Conservation (phyloP, 2,113 vertebrate genomes). For the Microtus pennsylvanicus region DNA sequence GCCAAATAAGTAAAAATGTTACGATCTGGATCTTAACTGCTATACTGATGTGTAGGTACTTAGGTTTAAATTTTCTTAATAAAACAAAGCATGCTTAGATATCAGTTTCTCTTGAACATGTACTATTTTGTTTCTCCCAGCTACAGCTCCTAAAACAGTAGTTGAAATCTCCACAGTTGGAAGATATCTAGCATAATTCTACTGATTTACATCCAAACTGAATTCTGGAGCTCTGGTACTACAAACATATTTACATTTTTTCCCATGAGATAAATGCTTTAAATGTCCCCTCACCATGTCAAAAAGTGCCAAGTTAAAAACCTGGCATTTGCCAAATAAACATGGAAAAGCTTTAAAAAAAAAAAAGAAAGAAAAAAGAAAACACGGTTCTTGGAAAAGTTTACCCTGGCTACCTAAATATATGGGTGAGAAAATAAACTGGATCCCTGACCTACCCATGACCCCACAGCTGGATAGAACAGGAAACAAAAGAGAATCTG, state of each 20-base stretch:
- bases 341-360: neutral
- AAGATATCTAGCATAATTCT: neutral
- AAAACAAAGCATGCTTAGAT: slow-evolving; percentile 23
- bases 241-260: slow-evolving; percentile 12
- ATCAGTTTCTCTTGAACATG: slow-evolving; percentile 44
- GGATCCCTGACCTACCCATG: neutral
- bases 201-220: slow-evolving; percentile 9
- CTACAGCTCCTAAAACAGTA: slow-evolving; percentile 9
- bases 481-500: neutral
- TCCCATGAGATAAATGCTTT: neutral
- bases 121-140: slow-evolving; percentile 19
- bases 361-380: no score
- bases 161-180: slow-evolving; percentile 25
- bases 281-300: neutral
- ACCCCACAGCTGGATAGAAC: neutral
- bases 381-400: neutral
- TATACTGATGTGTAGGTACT: neutral
- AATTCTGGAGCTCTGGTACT: neutral
- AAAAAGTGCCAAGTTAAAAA: slow-evolving; percentile 45
- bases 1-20: neutral
- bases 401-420: neutral
- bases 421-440: neutral
- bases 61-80: slow-evolving; percentile 29
- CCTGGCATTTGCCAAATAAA: neutral
- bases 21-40: slow-evolving; percentile 13